phyloP scores from a whole-genome alignment of 2,797 vertebrate genomes.

The Podargus strigoides region DNA sequence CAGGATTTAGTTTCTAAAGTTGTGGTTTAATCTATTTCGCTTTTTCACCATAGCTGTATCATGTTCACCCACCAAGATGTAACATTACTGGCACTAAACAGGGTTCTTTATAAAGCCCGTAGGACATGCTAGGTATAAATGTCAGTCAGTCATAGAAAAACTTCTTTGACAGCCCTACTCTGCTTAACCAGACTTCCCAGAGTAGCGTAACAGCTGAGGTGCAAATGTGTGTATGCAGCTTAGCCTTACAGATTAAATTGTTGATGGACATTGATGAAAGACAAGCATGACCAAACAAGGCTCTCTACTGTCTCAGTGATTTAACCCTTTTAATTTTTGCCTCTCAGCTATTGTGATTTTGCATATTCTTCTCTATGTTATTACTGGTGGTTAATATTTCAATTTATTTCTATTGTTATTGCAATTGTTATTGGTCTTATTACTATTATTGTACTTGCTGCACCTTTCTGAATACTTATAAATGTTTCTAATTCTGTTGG shows the following conservation, averaged over 20 bases:
- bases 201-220: neutral
- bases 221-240: slow-evolving; percentile 4
- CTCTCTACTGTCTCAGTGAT: neutral
- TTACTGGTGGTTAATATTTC: neutral
- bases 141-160: slow-evolving; percentile 17
- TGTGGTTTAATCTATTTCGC: neutral
- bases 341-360: neutral
- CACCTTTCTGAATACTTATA: neutral
- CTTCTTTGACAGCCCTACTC: neutral
- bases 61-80: neutral
- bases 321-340: slow-evolving; percentile 22
- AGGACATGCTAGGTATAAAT: neutral
- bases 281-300: neutral
- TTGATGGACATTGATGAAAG: slow-evolving; percentile 32
- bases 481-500: neutral
- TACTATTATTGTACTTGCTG: neutral
- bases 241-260: neutral
- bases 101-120: neutral
- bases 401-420: neutral
- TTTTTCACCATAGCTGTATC: neutral
- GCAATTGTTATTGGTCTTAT: neutral
- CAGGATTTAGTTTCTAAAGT: neutral
- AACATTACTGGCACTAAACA: neutral
- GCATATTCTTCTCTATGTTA: neutral
- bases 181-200: neutral